These are phyloP conservation scores for Cephalopterus ornatus DNA, from an alignment of 2,113 vertebrate genomes.

Conservation along the genomic window DNA sequence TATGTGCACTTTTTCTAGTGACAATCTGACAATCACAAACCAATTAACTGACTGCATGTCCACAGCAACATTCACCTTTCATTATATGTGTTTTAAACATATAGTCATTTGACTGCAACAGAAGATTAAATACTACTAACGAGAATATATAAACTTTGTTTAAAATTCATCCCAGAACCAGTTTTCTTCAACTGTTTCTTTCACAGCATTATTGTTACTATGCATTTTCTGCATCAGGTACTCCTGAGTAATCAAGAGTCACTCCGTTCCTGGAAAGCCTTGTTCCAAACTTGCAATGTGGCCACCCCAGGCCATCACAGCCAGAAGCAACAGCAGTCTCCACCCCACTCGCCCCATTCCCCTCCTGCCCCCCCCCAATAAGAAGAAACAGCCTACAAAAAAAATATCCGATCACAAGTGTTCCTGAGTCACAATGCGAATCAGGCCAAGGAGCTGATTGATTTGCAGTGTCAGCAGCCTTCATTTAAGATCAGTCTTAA, in stretches of 20 bases:
- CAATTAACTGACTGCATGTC: background rate
- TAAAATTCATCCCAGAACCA: background rate
- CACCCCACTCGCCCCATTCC: background rate
- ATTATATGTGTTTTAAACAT: background rate
- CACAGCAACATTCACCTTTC: background rate
- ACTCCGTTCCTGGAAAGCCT: background rate
- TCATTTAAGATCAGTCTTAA: background rate
- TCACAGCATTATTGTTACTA: background rate
- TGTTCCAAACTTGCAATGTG: background rate
- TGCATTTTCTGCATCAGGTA: background rate
- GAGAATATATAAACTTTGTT: background rate
- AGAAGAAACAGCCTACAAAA: background rate
- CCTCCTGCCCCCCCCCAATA: fast-evolving
- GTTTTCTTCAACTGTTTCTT: background rate
- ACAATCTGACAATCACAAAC: background rate
- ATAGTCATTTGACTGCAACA: background rate
- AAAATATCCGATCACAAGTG: background rate
- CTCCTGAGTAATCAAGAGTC: background rate
- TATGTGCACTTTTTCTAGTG: background rate
- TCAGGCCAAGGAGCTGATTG: background rate
- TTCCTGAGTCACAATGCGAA: background rate
- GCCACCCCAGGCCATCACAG: background rate
- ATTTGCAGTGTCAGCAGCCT: background rate
- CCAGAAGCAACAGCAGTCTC: fast-evolving
- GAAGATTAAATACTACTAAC: background rate